A percentile compares a stretch with the other conserved stretches of the same genome.
phyloP scores from a whole-genome alignment of 2,113 vertebrate species.

The Gnathonemus echidnorhynchus region DNA sequence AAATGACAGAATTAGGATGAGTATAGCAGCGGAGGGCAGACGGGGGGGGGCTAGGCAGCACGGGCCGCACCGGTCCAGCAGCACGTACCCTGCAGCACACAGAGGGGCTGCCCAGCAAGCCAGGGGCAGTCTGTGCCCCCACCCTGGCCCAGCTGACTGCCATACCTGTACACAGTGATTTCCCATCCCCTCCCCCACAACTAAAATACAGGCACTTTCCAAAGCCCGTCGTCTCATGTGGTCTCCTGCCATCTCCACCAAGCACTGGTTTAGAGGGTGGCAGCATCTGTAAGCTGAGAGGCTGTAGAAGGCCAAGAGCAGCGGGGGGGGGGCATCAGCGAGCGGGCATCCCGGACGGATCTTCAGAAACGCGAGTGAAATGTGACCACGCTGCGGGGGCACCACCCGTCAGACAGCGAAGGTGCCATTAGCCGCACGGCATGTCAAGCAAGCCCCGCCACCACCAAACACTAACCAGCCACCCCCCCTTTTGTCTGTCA shows the following conservation, averaged over 20 bases:
- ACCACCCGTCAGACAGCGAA: background rate
- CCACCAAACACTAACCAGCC: background rate
- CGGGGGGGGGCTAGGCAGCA: background rate
- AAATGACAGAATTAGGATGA: background rate
- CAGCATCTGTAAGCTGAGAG: no score
- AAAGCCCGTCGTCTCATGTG: background rate
- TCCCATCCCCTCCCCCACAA: background rate
- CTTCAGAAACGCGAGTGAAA: background rate
- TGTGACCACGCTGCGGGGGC: background rate
- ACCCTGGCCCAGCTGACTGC: background rate
- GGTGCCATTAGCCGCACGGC: background rate
- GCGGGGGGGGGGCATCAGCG: background rate
- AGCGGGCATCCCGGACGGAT: background rate
- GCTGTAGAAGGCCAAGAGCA: background rate
- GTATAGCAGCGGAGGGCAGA: background rate
- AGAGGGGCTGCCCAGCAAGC: background rate
- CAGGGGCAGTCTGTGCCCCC: background rate
- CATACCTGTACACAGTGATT: background rate
- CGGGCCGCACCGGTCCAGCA: background rate
- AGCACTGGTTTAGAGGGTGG: background rate
- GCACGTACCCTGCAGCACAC: background rate
- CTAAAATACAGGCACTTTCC: background rate
- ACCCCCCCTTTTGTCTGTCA: background rate
- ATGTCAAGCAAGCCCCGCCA: background rate
- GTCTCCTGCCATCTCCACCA: background rate